phyloP scores from a whole-genome alignment of 2,888 invertebrate species.

The Rhodophaea formosa region DNA sequence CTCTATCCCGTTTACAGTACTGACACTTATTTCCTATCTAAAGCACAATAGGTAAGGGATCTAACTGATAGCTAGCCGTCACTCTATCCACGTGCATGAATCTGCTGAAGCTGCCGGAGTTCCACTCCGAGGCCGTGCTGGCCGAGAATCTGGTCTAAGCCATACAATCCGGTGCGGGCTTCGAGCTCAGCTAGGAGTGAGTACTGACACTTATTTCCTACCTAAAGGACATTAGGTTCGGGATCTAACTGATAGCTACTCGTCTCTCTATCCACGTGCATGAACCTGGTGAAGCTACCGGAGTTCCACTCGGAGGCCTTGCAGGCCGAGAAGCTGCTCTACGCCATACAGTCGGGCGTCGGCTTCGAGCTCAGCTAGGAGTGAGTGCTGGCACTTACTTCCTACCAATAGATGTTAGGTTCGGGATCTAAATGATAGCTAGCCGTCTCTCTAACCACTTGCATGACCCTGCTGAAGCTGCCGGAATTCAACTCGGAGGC shows the following conservation, averaged over 20 bases:
- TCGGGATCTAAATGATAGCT: too few species aligned
- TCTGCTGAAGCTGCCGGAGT: conserved; percentile 96
- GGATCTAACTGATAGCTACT: too few species aligned
- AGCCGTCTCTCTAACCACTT: too few species aligned
- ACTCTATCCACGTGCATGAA: conserved; percentile 99
- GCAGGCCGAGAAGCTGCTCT: conserved; percentile 91
- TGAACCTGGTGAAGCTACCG: conserved; percentile 98
- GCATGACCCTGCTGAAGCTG: conserved; percentile 98
- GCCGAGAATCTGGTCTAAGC: conserved; percentile 94
- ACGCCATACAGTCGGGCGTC: conserved; percentile 96
- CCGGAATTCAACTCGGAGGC: conserved; percentile 92
- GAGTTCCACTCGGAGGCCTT: conserved; percentile 90
- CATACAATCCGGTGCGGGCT: conserved; percentile 97
- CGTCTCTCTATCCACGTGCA: conserved; percentile 99
- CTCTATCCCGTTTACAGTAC: too few species aligned
- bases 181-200: conserved; percentile 90
- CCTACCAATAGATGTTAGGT: too few species aligned
- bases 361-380: conserved; percentile 96
- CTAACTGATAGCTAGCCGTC: too few species aligned
- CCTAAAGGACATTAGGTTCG: too few species aligned
- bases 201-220: conserved; percentile 14
- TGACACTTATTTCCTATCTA: not conserved
- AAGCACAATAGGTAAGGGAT: too few species aligned
- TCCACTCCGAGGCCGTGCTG: conserved; percentile 87
- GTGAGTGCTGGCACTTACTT: too few species aligned